Evolutionary conservation across 2,797 vertebrate genomes (phyloP).

Genomic region (Gymnoscopelus braueri): DNA sequence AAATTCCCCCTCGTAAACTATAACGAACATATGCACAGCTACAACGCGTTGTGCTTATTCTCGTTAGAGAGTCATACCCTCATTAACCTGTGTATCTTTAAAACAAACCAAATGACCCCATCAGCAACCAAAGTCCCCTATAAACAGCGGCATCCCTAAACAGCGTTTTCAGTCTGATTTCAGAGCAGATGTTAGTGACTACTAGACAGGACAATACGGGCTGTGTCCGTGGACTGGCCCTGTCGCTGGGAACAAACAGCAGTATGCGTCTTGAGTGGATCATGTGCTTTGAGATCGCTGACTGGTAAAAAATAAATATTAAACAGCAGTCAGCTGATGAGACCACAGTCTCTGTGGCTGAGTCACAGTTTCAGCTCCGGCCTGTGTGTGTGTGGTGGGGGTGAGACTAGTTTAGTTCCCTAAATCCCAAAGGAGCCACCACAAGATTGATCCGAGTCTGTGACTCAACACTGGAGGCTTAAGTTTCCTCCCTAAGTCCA

Average conservation of each 20-base stretch:
- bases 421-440: not conserved
- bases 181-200: not conserved
- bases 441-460: too few species aligned
- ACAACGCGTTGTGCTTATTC: slow-evolving; percentile 42
- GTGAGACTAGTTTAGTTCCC: not conserved
- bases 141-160: slow-evolving; percentile 18
- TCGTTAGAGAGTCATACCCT: slow-evolving; percentile 49
- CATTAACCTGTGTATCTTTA: slow-evolving; percentile 53
- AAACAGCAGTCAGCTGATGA: slow-evolving; percentile 74
- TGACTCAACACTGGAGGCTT: too few species aligned
- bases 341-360: slow-evolving; percentile 40
- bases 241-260: slow-evolving; percentile 56
- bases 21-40: slow-evolving; percentile 48
- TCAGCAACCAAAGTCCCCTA: not conserved
- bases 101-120: slow-evolving; percentile 28
- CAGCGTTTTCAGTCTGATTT: slow-evolving; percentile 14
- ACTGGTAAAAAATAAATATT: slow-evolving; percentile 58
- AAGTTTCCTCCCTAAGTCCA: too few species aligned
- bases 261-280: slow-evolving; percentile 60
- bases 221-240: slow-evolving; percentile 44
- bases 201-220: slow-evolving; percentile 52
- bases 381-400: not conserved
- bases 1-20: slow-evolving; percentile 53
- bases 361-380: slow-evolving; percentile 25
- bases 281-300: slow-evolving; percentile 68